These are phyloP conservation scores for Oreonectes daqikongensis DNA, from an alignment of 2,797 vertebrate species.

Conservation along the genomic window DNA sequence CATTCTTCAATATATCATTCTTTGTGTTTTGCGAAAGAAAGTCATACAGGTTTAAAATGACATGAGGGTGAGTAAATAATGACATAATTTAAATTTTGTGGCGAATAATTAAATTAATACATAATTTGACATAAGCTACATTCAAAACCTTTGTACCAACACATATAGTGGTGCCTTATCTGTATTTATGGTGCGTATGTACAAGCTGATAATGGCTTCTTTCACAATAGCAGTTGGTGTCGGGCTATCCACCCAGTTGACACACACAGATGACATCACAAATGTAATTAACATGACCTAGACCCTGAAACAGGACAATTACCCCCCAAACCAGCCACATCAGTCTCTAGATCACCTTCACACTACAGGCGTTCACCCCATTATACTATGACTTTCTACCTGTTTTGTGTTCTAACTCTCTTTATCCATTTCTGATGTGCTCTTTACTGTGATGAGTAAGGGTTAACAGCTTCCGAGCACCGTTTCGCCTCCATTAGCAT, in stretches of 20 bases:
- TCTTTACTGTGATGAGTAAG: constrained; percentile 29
- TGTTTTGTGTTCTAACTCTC: not conserved
- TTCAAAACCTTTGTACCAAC: too few species aligned
- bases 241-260: constrained; percentile 28
- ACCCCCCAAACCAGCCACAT: constrained; percentile 30
- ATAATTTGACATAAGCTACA: too few species aligned
- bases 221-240: constrained; percentile 31
- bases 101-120: too few species aligned
- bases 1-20: too few species aligned
- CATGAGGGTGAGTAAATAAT: too few species aligned
- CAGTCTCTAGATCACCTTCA: constrained; percentile 40
- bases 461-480: constrained; percentile 20
- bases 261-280: constrained; percentile 51
- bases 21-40: too few species aligned
- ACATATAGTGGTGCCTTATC: not conserved
- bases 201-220: constrained; percentile 23
- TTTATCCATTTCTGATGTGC: constrained; percentile 21
- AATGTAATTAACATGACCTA: constrained; percentile 53
- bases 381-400: constrained; percentile 8
- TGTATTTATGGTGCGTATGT: not conserved
- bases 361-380: constrained; percentile 8
- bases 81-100: too few species aligned
- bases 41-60: too few species aligned
- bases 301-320: constrained; percentile 44
- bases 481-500: constrained; percentile 12